Evolutionary conservation across 2,797 vertebrate species (phyloP), one percentile per base, ranked within the genome.

Genomic region (Tapirus indicus): DNA sequence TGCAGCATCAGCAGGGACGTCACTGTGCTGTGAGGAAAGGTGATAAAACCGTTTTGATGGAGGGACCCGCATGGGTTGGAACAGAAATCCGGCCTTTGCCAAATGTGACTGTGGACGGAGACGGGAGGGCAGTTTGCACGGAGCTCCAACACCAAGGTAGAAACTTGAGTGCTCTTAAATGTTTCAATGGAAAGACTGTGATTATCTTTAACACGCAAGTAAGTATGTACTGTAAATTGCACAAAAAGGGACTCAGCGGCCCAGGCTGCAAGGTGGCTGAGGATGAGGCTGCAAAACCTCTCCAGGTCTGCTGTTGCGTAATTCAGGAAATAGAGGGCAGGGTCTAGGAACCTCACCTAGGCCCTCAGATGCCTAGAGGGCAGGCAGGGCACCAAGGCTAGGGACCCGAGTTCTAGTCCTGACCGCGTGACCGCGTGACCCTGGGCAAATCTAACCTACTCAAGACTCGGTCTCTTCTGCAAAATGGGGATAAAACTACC

Each of bases 61-160:
- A 94, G 77, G 95, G 75, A 94, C 41, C 49, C 18, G 6, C n/a
- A 60, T 25, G 44, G 6, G 58, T 44, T 52, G 29, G 32, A n/a
- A 49, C 13, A 78, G 84, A 97, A 95, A 96, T 29, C n/a, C 72
- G 75, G 74, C 32, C 32, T 94, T 47, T 64, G 38, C 38, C 78
- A 86, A 93, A 96, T 17, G 18, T 11, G 54, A 66, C n/a, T 75
- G 21, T 47, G 69, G 75, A 62, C 12, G 29, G 75, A 79, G 29
- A n/a, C 8, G 4, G 66, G 44, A 68, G 44, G 17, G 5, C 25
- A 44, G 29, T 52, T 23, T 56, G 29, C 14, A 85, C 0, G 7
- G 69, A 18, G 62, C 38, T 62, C 56, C 13, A 64, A 79, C 21
- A 25, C 47, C n/a, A 90, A 62, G 14, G 6, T 1, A 95, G 52